Evolutionary conservation across 2,113 vertebrate genomes (phyloP), one percentile per base, ranked within the genome.

Genomic region (Aix galericulata): DNA sequence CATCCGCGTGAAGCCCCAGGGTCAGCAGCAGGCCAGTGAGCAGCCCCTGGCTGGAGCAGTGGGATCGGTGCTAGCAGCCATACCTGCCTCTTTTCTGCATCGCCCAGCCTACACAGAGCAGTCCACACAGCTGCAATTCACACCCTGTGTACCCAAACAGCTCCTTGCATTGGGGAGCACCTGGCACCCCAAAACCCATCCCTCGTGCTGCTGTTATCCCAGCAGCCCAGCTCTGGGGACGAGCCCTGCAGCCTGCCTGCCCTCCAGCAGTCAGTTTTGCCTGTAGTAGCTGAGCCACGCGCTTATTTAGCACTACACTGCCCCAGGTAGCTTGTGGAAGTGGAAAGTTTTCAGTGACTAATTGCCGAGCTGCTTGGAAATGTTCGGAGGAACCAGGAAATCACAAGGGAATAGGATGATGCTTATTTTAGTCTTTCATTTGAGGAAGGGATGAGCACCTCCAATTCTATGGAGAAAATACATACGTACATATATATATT

Each of bases 301-400:
- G 86, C 63, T 94, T 95, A 92, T 95, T 96, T 84, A 96, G 93
- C 72, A 73, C n/a, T 14, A 32, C 76, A 53, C 78, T 91, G 92
- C 32, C 81, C 75, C 79, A 95, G 86, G 91, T 86, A 93, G 81
- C 79, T 91, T 86, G 68, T 63, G 93, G 95, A 82, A 91, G 86
- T 69, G 83, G 96, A 93, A 96, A 93, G 91, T 93, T 96, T 96
- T 89, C 68, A 52, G 68, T 88, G 91, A 66, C 82, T 95, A 95
- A 96, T 92, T 94, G 93, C 95, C 81, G 79, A 97, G 84, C 88
- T 88, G 62, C 89, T 88, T 84, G 85, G 86, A 69, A 95, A 89
- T 86, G 86, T 89, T 89, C 93, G 79, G 69, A 89, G 58, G 58
- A 91, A 95, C 92, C 59, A 79, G 90, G 31, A 68, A 74, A 93